Evolutionary conservation across 2,797 vertebrate genomes (phyloP).

Genomic region (Stomatorhinus walkeri): DNA sequence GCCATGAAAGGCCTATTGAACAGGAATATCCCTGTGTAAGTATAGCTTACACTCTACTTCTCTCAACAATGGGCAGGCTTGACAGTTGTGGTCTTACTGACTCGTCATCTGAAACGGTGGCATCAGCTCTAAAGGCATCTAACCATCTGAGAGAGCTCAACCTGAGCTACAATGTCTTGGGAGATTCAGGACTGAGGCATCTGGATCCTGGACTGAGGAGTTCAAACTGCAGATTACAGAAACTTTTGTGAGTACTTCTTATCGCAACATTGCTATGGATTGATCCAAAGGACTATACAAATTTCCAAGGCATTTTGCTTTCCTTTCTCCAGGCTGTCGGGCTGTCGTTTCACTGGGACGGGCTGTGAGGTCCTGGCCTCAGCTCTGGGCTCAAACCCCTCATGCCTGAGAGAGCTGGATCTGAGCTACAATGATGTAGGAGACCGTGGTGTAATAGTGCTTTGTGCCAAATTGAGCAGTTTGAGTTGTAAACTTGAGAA

Average conservation of each 20-base stretch:
- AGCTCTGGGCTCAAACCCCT: background rate
- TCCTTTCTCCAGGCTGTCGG: background rate
- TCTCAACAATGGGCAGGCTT: background rate
- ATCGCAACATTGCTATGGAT: background rate
- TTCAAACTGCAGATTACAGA: background rate
- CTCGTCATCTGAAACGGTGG: background rate
- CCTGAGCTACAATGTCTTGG: conserved; percentile 3
- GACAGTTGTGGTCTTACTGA: background rate
- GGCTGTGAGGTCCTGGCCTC: conserved; percentile 5
- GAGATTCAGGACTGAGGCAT: background rate
- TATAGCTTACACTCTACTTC: background rate
- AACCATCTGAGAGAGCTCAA: conserved; percentile 8
- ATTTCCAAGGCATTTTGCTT: background rate
- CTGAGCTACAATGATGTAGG: background rate
- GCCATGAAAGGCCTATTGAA: background rate
- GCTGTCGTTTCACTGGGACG: background rate
- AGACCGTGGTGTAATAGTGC: background rate
- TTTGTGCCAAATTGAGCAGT: background rate
- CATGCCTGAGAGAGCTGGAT: conserved; percentile 1
- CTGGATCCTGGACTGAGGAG: background rate
- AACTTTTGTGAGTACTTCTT: background rate
- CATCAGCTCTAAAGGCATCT: background rate
- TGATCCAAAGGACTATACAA: background rate
- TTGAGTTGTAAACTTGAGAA: background rate
- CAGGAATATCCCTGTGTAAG: background rate